phyloP scores from a whole-genome alignment of 2,113 vertebrate genomes.

The Limanda limanda region DNA sequence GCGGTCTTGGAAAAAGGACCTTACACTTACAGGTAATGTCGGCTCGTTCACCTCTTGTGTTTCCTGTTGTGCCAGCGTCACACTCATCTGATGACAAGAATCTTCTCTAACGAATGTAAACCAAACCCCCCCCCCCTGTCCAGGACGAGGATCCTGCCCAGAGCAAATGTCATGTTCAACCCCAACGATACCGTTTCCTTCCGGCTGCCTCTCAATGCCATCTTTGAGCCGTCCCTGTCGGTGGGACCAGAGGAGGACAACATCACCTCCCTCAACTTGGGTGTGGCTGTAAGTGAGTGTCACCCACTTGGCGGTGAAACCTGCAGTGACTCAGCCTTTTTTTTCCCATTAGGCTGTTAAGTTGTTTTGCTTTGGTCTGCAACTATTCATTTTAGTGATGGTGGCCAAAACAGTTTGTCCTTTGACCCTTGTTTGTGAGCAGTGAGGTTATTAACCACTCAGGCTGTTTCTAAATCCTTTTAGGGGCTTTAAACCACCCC shows the following conservation, averaged over 20 bases:
- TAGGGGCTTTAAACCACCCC: too few relatives aligned
- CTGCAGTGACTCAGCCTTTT: too few relatives aligned
- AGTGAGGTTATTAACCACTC: too few relatives aligned
- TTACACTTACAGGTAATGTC: conserved; percentile 90
- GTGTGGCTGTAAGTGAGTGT: conserved; percentile 87
- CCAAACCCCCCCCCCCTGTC: not conserved
- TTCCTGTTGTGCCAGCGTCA: not conserved
- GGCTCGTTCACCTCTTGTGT: not conserved
- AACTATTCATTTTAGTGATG: too few relatives aligned
- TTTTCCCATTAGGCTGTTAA: too few relatives aligned
- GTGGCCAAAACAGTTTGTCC: conserved; percentile 1
- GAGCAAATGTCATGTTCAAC: conserved; percentile 84
- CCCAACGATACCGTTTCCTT: conserved; percentile 84
- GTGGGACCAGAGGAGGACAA: conserved; percentile 88
- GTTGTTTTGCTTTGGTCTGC: too few relatives aligned
- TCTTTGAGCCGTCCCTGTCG: conserved; percentile 87
- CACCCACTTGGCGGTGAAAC: conserved; percentile 2
- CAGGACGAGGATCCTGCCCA: conserved; percentile 90
- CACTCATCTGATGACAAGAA: too few relatives aligned
- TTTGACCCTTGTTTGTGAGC: not conserved
- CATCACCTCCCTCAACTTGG: conserved; percentile 88
- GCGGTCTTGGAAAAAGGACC: conserved; percentile 88
- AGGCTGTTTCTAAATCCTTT: not conserved
- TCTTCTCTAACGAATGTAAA: not conserved
- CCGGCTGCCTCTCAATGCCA: conserved; percentile 81